Conservation (phyloP, 2,888 invertebrate genomes). For the Romanomermis culicivorax region DNA sequence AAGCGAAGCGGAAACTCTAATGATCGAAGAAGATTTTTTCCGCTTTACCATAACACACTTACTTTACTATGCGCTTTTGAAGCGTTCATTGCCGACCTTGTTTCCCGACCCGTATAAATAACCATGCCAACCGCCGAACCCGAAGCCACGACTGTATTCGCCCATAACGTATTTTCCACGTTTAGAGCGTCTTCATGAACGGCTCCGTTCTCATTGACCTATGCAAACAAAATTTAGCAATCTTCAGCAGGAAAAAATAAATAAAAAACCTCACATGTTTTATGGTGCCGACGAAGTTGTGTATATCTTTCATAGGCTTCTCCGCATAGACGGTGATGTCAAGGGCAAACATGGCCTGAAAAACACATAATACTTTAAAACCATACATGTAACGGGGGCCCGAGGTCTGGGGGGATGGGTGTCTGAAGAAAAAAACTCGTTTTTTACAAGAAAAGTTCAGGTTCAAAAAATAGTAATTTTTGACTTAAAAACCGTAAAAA, state of each 20-base stretch:
- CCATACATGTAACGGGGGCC: too few relatives aligned
- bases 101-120: constrained; percentile 87
- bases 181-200: constrained; percentile 57
- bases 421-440: too few relatives aligned
- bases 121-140: constrained; percentile 83
- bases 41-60: constrained; percentile 8
- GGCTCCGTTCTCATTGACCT: constrained; percentile 16
- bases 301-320: too few relatives aligned
- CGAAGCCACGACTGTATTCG: constrained; percentile 83
- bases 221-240: constrained; percentile 9
- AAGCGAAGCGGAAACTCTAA: neutral
- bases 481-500: too few relatives aligned
- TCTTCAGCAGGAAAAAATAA: constrained; percentile 13
- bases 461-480: too few relatives aligned
- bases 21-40: constrained; percentile 1
- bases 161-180: constrained; percentile 69
- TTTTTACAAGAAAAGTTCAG: too few relatives aligned
- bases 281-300: neutral
- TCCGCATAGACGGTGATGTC: too few relatives aligned
- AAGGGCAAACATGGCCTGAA: too few relatives aligned
- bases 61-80: constrained; percentile 84
- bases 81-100: constrained; percentile 95
- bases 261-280: neutral
- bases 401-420: too few relatives aligned
- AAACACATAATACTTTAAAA: too few relatives aligned